These are phyloP conservation scores for Latrodectus hesperus DNA, from an alignment of 2,888 invertebrate genomes.

Conservation along the genomic window DNA sequence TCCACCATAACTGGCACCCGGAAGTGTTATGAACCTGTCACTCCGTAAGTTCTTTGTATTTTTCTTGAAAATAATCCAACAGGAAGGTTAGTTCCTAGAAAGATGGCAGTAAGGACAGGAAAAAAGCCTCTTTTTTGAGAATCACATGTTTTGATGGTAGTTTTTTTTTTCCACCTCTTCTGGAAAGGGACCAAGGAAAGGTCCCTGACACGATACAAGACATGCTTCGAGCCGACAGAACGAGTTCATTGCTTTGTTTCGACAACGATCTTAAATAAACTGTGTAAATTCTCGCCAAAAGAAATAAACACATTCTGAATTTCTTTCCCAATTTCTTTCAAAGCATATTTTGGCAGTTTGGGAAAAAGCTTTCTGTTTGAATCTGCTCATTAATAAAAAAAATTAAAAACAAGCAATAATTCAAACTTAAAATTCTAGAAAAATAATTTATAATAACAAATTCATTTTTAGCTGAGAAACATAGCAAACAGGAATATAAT, in stretches of 20 bases:
- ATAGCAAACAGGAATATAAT: too few relatives aligned
- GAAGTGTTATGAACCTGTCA: too few relatives aligned
- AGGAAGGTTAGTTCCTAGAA: constrained; percentile 6
- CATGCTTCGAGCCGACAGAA: constrained; percentile 7
- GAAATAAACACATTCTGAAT: neutral
- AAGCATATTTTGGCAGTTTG: too few relatives aligned
- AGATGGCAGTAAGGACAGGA: neutral
- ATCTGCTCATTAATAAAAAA: too few relatives aligned
- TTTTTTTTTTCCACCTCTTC: neutral
- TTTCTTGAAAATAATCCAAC: constrained; percentile 22
- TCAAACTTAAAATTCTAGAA: too few relatives aligned
- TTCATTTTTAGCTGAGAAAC: too few relatives aligned
- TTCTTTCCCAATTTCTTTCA: neutral
- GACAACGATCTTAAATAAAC: neutral
- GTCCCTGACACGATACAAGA: constrained; percentile 49
- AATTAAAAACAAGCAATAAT: too few relatives aligned
- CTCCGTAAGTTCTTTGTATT: neutral
- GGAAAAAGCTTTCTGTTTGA: too few relatives aligned
- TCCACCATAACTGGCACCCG: too few relatives aligned
- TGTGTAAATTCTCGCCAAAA: neutral
- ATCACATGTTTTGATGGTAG: neutral
- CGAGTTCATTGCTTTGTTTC: constrained; percentile 18
- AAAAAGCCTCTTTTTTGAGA: neutral
- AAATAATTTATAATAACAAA: too few relatives aligned
- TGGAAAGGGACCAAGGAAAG: constrained; percentile 46